Percentiles rank a stretch among this genome's conserved stretches.
These are phyloP conservation scores for Falco punctatus DNA, from an alignment of 2,113 vertebrate species.

Conservation along the genomic window DNA sequence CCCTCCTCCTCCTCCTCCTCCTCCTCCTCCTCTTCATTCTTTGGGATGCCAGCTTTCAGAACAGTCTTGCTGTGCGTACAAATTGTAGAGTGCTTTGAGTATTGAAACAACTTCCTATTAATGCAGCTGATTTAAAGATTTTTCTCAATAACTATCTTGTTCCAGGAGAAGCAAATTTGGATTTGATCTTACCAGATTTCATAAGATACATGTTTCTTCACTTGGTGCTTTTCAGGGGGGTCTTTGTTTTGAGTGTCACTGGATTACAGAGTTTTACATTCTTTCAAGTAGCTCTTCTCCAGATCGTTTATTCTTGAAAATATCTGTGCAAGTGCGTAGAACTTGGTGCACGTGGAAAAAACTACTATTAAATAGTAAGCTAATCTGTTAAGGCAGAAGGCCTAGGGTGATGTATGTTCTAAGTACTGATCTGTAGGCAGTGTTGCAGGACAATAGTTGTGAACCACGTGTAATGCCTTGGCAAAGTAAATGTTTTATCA, in stretches of 20 bases:
- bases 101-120: background rate
- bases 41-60: background rate
- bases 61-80: background rate
- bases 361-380: background rate
- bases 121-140: background rate
- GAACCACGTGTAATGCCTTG: background rate
- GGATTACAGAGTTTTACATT: background rate
- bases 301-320: background rate
- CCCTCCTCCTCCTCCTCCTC: background rate
- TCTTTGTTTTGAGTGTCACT: background rate
- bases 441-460: background rate
- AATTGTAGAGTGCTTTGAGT: background rate
- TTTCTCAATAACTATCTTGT: background rate
- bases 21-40: background rate
- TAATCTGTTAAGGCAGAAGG: background rate
- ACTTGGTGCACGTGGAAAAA: background rate
- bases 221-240: background rate
- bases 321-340: background rate
- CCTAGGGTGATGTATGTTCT: background rate
- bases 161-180: background rate
- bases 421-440: background rate
- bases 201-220: rapidly evolving
- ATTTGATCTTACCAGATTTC: background rate
- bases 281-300: background rate
- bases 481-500: background rate